Conservation (phyloP, 2,113 vertebrate species). For the Chionis minor region DNA sequence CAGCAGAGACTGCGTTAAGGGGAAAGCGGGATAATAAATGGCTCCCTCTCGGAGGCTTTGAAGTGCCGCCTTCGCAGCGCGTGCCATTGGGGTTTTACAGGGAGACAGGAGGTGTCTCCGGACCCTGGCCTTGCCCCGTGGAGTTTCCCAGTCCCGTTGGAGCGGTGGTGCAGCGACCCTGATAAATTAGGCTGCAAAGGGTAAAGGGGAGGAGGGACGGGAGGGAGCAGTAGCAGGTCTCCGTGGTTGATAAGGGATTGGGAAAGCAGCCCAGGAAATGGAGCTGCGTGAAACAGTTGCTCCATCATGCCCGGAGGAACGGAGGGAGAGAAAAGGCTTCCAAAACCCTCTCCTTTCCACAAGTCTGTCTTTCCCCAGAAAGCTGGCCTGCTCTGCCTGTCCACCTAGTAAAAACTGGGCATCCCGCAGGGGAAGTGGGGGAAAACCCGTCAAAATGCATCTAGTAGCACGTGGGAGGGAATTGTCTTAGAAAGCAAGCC, state of each 20-base stretch:
- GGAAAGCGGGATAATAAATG: not conserved
- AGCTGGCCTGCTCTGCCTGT: not conserved
- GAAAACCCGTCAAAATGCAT: not conserved
- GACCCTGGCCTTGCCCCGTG: not conserved
- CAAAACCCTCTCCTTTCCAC: not conserved
- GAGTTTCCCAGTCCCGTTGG: not conserved
- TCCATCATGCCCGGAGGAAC: not conserved
- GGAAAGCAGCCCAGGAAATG: not conserved
- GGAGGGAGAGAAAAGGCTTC: not conserved
- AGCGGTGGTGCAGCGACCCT: not conserved
- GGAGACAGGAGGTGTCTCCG: not conserved
- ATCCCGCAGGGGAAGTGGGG: rapidly evolving
- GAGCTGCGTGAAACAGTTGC: rapidly evolving
- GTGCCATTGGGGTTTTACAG: not conserved
- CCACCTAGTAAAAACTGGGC: not conserved
- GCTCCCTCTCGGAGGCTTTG: not conserved
- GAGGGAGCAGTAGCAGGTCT: not conserved
- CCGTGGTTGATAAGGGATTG: not conserved
- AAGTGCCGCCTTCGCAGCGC: not conserved
- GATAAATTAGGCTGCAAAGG: not conserved
- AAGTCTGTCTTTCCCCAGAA: not conserved
- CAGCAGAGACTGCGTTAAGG: not conserved
- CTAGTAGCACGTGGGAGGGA: not conserved
- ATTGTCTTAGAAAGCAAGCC: not conserved
- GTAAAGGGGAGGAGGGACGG: not conserved